Conservation (phyloP, 2,113 vertebrate species). For the Clinocottus analis region DNA sequence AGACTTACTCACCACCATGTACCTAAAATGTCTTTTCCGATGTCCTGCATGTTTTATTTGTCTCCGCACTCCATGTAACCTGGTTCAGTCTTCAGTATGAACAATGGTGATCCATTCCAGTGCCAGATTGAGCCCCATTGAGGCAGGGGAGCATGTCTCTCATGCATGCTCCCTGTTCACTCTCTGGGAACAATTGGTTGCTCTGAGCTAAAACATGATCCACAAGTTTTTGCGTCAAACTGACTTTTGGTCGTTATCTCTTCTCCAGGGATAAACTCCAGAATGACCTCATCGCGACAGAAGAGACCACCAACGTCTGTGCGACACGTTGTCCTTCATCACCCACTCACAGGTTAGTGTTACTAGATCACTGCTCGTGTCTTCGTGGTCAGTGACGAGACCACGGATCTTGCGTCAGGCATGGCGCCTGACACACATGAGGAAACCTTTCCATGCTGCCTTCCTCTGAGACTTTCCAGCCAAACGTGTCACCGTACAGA, state of each 20-base stretch:
- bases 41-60: too few relatives aligned
- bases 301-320: too few relatives aligned
- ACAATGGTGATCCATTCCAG: constrained; percentile 85
- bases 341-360: constrained; percentile 93
- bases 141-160: constrained; percentile 81
- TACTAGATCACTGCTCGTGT: fast-evolving
- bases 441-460: constrained; percentile 91
- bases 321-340: too few relatives aligned
- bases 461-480: constrained; percentile 88
- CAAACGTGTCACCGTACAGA: fast-evolving
- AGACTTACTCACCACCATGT: too few relatives aligned
- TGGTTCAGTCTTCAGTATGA: constrained; percentile 81
- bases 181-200: constrained; percentile 75
- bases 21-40: too few relatives aligned
- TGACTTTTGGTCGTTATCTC: background rate
- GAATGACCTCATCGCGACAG: too few relatives aligned
- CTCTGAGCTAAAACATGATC: background rate
- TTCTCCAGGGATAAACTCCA: constrained; percentile 90
- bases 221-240: background rate
- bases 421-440: constrained; percentile 85
- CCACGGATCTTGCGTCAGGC: constrained; percentile 86
- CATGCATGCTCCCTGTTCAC: constrained; percentile 83
- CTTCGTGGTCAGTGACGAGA: constrained; percentile 80
- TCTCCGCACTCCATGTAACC: constrained; percentile 84
- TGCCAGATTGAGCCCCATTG: constrained; percentile 80